Evolutionary conservation across 2,113 vertebrate genomes (phyloP).

Genomic region (Ceyx melanurus): DNA sequence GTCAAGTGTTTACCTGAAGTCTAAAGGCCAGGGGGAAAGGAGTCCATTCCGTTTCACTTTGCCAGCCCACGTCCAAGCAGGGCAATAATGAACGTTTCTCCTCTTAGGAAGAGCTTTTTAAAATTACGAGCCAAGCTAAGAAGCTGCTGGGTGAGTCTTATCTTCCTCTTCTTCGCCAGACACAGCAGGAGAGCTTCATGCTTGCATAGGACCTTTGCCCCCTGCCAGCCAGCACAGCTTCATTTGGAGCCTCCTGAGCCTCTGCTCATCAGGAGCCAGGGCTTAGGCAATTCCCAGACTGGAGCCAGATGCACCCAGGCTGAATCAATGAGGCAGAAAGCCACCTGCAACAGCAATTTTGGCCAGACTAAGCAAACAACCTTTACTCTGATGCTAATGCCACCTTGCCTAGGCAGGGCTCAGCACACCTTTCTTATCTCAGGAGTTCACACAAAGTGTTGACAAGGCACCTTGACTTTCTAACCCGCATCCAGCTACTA

Average conservation of each 20-base stretch:
- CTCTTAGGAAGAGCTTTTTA: no score
- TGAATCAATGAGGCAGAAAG: background rate
- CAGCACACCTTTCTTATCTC: background rate
- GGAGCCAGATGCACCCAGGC: background rate
- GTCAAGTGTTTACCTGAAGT: background rate
- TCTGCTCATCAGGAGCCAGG: no score
- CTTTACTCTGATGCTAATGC: constrained; percentile 38
- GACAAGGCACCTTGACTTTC: background rate
- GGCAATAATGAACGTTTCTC: no score
- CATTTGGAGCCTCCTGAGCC: no score
- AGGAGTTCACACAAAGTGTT: background rate
- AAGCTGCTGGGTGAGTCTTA: no score
- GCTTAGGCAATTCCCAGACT: background rate
- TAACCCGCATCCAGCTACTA: background rate
- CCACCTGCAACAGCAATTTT: background rate
- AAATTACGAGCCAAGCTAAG: no score
- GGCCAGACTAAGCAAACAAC: constrained; percentile 55
- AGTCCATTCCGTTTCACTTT: background rate
- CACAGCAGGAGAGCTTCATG: no score
- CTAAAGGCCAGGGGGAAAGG: background rate
- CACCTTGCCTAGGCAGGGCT: background rate
- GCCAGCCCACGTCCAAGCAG: no score
- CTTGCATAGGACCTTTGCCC: no score
- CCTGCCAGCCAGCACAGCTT: no score
- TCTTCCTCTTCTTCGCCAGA: no score